phyloP scores from a whole-genome alignment of 2,888 invertebrate genomes.

The Campopleginae sp. region DNA sequence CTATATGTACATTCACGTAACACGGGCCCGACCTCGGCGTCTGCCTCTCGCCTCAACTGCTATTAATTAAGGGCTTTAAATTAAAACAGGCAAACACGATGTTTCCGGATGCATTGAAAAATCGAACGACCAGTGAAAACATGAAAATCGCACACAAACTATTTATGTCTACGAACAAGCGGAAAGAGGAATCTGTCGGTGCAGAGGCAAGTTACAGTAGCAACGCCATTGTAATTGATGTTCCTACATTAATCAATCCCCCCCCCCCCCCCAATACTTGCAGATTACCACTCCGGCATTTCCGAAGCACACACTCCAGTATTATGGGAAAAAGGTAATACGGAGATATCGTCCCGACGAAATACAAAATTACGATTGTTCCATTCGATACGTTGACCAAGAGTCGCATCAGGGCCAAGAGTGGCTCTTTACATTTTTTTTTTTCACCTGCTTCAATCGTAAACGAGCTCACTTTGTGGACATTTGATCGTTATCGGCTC shows the following conservation, averaged over 20 bases:
- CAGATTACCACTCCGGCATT: conserved; percentile 41
- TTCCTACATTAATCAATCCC: conserved; percentile 52
- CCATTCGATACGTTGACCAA: neutral
- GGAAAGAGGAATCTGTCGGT: conserved; percentile 12
- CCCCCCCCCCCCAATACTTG: conserved; percentile 37
- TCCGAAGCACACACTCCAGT: conserved; percentile 2
- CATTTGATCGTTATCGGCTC: neutral
- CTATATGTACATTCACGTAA: neutral
- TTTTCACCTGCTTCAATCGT: neutral
- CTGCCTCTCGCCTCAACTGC: conserved; percentile 42
- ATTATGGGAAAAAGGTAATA: conserved; percentile 11
- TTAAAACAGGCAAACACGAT: conserved; percentile 53
- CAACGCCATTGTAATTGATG: conserved; percentile 46
- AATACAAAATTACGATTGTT: conserved; percentile 19
- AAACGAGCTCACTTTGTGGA: neutral
- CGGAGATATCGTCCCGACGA: neutral
- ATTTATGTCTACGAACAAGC: neutral
- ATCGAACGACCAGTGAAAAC: neutral
- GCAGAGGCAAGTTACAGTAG: conserved; percentile 1
- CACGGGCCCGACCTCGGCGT: neutral
- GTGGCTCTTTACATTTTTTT: neutral
- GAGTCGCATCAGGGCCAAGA: neutral
- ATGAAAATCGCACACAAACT: neutral
- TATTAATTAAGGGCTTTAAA: conserved; percentile 61
- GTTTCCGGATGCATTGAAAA: conserved; percentile 39